Base-by-base conservation (phyloP, 2,888 invertebrate genomes). In the Molorchus minor region DNA sequence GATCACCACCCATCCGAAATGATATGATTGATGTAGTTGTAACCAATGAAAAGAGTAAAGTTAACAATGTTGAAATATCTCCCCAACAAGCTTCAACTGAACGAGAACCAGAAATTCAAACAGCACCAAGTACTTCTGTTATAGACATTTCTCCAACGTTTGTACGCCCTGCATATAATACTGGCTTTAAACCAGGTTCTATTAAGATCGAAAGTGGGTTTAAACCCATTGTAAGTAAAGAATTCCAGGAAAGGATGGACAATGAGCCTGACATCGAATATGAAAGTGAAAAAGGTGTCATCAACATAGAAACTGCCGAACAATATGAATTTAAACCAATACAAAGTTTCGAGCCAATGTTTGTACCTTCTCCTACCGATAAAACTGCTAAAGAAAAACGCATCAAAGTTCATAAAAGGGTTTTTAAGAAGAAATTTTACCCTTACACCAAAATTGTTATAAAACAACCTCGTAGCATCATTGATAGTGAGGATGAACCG, bases 161-260 rank as follows among this genome's bases (percentile, higher is more conserved):
- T 53, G 25, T 66, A 44, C 56, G 78, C 47, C 85, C 87, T 1
- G 90, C 90, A 0, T 79, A 87, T 0, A 91, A 91, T 68, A 89
- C 88, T 1, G 92, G 92, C 0, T 94, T 94, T 69, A 88, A 91
- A 75, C 92, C 93, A 0, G 88, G 88, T 67, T 88, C 91, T 0
- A 88, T 94, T 3, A 89, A 93, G 0, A 88, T 93, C 10, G 93
- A 94, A 80, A 88, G 91, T 56, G 93, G 93, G 0, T 94, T 94
- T 72, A 91, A 88, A 65, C 93, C 94, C 0, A 93, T 93, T 16
- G 85, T 89, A 51, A 67, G 52, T 17, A 86, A 85, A 76, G 80
- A 83, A 44, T 81, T 81, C 17, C 83, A 86, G 75, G 84, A 86
- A 54, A 81, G 85, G 69, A 83, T 85, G 45, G 80, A 63, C 65